Evolutionary conservation across 2,113 vertebrate species (phyloP), one percentile per base, ranked within the genome.

Genomic region (Rynchops niger): DNA sequence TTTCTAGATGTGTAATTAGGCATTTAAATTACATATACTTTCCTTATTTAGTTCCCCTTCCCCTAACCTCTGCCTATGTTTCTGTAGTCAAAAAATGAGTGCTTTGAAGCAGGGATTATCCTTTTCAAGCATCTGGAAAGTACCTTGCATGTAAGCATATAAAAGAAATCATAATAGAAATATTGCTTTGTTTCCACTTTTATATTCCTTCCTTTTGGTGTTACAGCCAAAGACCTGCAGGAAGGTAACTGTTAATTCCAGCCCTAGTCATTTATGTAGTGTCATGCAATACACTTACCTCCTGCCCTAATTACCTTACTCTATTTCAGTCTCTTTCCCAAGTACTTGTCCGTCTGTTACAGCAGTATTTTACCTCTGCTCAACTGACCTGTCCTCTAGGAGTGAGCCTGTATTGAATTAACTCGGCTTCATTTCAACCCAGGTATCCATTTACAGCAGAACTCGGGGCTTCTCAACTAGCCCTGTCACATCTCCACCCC

Each of bases 71-170:
- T 52, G 73, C 25, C 34, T 79, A 42, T 1, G 2, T 88, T 95
- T 88, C 26, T 40, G 14, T 40, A 82, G 11, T 42, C 11, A 90
- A 82, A 91, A 87, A 72, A 32, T 8, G 2, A 73, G 26, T 47
- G 19, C 85, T 97, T 96, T 95, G 93, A 96, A 94, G 82, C 32
- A 73, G 9, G 42, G 15, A 73, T 86, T 59, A 67, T 59, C 26
- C n/a, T 88, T 94, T 88, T 77, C 47, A 93, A 92, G 50, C 78
- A 67, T n/a, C 77, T 86, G 86, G 92, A 95, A 97, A 95, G 90
- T 74, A 92, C 90, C 85, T 40, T 63, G 15, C 62, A 58, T 27
- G 4, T 25, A 73, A 86, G 14, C 1, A 5, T 71, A 88, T 12
- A 83, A 88, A 95, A 90, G 6, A 90, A 73, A 78, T 74, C 9